Evolutionary conservation across 2,113 vertebrate species (phyloP), one percentile per base, ranked within the genome.

Genomic region (Neolamprologus variostigma): DNA sequence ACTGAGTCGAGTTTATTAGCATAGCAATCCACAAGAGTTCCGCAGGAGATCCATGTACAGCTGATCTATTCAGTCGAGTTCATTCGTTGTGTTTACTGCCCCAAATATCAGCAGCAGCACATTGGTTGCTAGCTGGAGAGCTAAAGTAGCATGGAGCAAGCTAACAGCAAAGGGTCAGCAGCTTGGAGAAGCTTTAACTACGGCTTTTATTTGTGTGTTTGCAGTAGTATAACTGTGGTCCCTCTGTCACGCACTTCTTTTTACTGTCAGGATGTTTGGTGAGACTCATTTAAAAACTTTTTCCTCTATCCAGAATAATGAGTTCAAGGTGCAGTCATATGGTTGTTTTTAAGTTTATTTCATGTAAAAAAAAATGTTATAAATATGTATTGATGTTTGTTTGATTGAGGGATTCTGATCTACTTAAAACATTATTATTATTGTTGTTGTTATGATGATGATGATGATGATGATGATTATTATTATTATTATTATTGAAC

Each of bases 321-420:
- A 31, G 14, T 31, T 59, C 8, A 59, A 59, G 8, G 26, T 59
- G 26, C 55, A 59, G 55, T 59, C 26, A 59, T 59, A 31, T 59
- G 54, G 0, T 0, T 0, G 3, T 2, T 5, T 4, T 55, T 55
- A 14, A 59, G 26, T 31, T 59, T 16, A 59, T 59, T 59, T 59
- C 55, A 16, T 59, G 55, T 59, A 59, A 59, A 59, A 16, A 28
- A 53, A n/a, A n/a, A 6, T 1, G 3, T 16, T 28, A 59, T 17
- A 59, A 31, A 31, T 59, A 59, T 59, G 5, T 59, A 31, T 31
- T 59, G 57, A 59, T 59, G 57, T 59, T 59, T 59, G 57, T 59
- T 59, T 59, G 57, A 59, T 17, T 31, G 26, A 17, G 26, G 26
- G 57, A 59, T 59, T 31, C 1, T 59, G 26, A 59, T 31, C 57